phyloP scores from a whole-genome alignment of 2,797 vertebrate species.

The Sebastes oblongus region DNA sequence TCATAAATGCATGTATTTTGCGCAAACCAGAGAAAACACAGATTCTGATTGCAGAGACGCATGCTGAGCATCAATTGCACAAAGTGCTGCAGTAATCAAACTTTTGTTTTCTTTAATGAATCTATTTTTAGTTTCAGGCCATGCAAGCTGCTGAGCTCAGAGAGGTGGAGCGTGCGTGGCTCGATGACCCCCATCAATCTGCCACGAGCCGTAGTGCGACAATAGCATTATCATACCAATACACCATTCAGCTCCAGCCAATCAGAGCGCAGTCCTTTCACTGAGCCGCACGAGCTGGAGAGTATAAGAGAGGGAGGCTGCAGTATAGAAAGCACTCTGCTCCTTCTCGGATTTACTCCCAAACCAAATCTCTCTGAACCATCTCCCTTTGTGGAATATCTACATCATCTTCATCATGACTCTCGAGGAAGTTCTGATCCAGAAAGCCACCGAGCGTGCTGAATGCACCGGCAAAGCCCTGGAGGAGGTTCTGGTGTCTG shows the following conservation, averaged over 20 bases:
- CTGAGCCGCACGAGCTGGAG: slow-evolving; percentile 59
- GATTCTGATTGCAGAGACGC: too few species aligned
- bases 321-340: slow-evolving; percentile 13
- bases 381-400: slow-evolving; percentile 49
- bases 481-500: slow-evolving; percentile 87
- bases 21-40: too few species aligned
- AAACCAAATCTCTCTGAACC: background rate
- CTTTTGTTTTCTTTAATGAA: too few species aligned
- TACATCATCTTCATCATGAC: slow-evolving; percentile 74
- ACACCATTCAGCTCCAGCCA: slow-evolving; percentile 70
- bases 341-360: slow-evolving; percentile 55
- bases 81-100: too few species aligned
- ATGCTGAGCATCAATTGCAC: too few species aligned
- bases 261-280: slow-evolving; percentile 72
- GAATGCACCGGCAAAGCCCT: slow-evolving; percentile 87
- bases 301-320: slow-evolving; percentile 64
- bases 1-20: too few species aligned
- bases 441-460: slow-evolving; percentile 76
- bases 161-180: slow-evolving; percentile 37
- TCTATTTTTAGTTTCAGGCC: too few species aligned
- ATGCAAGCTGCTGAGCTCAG: too few species aligned
- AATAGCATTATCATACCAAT: slow-evolving; percentile 78
- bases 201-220: slow-evolving; percentile 82
- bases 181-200: slow-evolving; percentile 80
- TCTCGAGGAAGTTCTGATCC: slow-evolving; percentile 79